These are phyloP conservation scores for Actenoides lindsayi DNA, from an alignment of 2,113 vertebrate genomes.

Conservation along the genomic window DNA sequence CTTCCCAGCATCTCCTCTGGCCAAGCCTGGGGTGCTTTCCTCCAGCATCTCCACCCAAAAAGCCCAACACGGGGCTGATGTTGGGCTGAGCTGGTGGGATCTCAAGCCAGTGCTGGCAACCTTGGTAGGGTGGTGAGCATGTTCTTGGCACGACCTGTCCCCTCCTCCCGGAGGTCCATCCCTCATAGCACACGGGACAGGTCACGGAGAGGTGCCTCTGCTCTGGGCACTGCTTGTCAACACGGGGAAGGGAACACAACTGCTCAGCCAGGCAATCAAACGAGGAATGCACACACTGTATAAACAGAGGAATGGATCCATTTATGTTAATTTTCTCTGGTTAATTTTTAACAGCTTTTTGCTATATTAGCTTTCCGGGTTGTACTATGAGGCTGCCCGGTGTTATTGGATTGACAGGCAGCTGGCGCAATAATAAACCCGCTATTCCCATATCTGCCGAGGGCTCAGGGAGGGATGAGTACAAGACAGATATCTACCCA, in stretches of 20 bases:
- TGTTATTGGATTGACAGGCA: slow-evolving; percentile 90
- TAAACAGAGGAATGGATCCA: slow-evolving; percentile 71
- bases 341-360: slow-evolving; percentile 77
- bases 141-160: accelerated
- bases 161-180: background rate
- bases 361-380: slow-evolving; percentile 73
- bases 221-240: background rate
- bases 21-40: accelerated
- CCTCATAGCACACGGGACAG: background rate
- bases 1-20: accelerated
- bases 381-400: slow-evolving; percentile 71
- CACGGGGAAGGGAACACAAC: background rate
- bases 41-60: accelerated
- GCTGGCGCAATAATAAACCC: slow-evolving; percentile 92
- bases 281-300: slow-evolving; percentile 42
- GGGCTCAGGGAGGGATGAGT: slow-evolving; percentile 85
- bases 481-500: slow-evolving; percentile 85
- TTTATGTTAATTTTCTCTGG: slow-evolving; percentile 71
- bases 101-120: background rate
- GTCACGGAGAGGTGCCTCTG: background rate
- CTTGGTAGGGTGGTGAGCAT: background rate
- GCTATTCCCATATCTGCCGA: slow-evolving; percentile 83
- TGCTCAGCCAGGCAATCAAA: slow-evolving; percentile 29
- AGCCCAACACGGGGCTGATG: accelerated
- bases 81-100: background rate